Evolutionary conservation across 1,140 invertebrate species (phyloP).

Genomic region (Rhysida immarginata): DNA sequence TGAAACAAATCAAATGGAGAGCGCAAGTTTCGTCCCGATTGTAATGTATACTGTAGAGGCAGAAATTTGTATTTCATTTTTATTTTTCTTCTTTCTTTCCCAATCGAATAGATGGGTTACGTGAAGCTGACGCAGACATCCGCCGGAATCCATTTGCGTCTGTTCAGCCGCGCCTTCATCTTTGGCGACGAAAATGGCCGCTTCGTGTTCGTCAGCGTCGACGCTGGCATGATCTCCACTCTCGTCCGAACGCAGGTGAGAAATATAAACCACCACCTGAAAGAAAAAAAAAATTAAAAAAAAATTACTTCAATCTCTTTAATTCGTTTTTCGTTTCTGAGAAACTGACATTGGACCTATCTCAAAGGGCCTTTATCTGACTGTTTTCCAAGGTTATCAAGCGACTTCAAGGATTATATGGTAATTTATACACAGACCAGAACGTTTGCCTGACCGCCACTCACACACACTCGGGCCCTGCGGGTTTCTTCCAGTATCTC

Average conservation of each 20-base stretch:
- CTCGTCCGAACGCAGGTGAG: constrained; percentile 54
- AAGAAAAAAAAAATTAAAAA: no score
- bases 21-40: no score
- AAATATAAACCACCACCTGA: no score
- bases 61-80: no score
- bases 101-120: constrained; percentile 69
- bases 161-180: constrained; percentile 73
- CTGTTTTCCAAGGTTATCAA: constrained; percentile 46
- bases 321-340: no score
- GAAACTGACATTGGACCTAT: no score
- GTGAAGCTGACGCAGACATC: constrained; percentile 67
- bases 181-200: constrained; percentile 45
- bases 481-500: constrained; percentile 71
- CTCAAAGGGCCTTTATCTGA: no score
- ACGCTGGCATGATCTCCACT: constrained; percentile 69
- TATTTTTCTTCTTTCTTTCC: neutral
- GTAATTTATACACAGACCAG: constrained; percentile 48
- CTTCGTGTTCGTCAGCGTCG: constrained; percentile 66
- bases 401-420: constrained; percentile 46
- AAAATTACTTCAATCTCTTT: no score
- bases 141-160: constrained; percentile 65
- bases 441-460: constrained; percentile 78
- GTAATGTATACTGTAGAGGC: no score
- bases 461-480: constrained; percentile 74
- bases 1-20: no score